These are phyloP conservation scores for Axea sp. DNA, from an alignment of 2,888 invertebrate species.

Conservation along the genomic window DNA sequence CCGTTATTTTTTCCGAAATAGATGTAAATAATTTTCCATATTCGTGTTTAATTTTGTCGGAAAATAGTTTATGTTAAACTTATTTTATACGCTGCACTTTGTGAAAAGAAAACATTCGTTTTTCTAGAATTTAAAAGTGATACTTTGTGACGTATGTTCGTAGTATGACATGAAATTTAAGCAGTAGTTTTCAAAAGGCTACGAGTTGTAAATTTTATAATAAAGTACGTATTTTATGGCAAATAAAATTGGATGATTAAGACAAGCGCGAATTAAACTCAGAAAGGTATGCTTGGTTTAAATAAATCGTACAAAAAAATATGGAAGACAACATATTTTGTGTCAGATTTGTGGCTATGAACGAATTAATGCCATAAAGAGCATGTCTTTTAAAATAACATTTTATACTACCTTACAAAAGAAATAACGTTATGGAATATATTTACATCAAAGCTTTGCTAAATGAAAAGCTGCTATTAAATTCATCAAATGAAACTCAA, in stretches of 20 bases:
- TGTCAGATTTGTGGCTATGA: too few species aligned
- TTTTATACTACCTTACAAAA: too few species aligned
- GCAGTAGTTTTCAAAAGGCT: constrained; percentile 11
- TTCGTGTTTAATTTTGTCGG: constrained; percentile 7
- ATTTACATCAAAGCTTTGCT: too few species aligned
- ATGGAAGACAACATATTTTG: too few species aligned
- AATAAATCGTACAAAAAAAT: constrained; percentile 2
- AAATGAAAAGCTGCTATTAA: too few species aligned
- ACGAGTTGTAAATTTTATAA: constrained; percentile 29
- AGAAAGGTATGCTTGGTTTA: constrained; percentile 42
- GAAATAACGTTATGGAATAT: too few species aligned
- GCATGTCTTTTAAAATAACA: too few species aligned
- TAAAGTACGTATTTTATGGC: constrained; percentile 43
- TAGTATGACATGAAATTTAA: constrained; percentile 42
- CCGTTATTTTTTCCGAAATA: not conserved
- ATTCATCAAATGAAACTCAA: too few species aligned
- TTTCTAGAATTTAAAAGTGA: constrained; percentile 20
- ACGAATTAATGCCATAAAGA: too few species aligned
- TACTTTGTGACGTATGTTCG: constrained; percentile 39
- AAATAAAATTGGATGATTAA: constrained; percentile 53
- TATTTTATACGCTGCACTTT: constrained; percentile 24
- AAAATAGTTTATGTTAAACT: constrained; percentile 21
- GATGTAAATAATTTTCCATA: constrained; percentile 23
- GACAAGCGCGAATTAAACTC: constrained; percentile 15
- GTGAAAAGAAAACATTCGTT: constrained; percentile 22